A percentile compares a stretch with the other conserved stretches of the same genome.
These are phyloP conservation scores for Phalacrocorax brasilianus DNA, from an alignment of 2,113 vertebrate species.

Conservation along the genomic window DNA sequence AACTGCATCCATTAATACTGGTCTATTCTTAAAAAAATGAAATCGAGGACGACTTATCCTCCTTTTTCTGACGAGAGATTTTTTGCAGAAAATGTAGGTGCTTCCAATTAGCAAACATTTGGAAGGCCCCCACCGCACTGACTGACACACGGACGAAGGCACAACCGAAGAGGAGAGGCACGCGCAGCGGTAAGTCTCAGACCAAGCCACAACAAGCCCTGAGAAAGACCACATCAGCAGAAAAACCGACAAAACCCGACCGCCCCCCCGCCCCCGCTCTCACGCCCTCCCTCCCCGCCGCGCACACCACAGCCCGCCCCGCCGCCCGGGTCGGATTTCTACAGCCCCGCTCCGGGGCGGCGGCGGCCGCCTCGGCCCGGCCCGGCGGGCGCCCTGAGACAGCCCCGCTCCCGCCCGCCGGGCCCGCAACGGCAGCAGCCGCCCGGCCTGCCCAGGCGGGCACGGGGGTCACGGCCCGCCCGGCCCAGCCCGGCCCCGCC, in stretches of 20 bases:
- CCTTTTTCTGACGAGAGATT: fast-evolving
- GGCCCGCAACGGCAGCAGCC: too few relatives aligned
- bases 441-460: too few relatives aligned
- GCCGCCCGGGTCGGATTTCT: too few relatives aligned
- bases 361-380: too few relatives aligned
- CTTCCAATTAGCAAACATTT: neutral
- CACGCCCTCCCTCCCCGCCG: too few relatives aligned
- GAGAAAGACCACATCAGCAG: fast-evolving
- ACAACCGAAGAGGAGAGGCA: too few relatives aligned
- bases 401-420: too few relatives aligned
- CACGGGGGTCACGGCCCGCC: too few relatives aligned
- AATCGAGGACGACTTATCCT: fast-evolving
- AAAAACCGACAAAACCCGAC: fast-evolving
- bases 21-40: neutral
- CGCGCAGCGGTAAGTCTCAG: fast-evolving
- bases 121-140: neutral
- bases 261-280: neutral
- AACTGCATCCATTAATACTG: neutral
- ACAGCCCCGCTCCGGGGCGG: too few relatives aligned
- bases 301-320: too few relatives aligned
- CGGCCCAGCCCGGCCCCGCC: too few relatives aligned
- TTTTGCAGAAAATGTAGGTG: neutral
- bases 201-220: fast-evolving
- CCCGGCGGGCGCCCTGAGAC: too few relatives aligned
- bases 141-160: fast-evolving